Evolutionary conservation across 2,888 invertebrate species (phyloP), one percentile per base, ranked within the genome.

Genomic region (Zelleria hepariella): DNA sequence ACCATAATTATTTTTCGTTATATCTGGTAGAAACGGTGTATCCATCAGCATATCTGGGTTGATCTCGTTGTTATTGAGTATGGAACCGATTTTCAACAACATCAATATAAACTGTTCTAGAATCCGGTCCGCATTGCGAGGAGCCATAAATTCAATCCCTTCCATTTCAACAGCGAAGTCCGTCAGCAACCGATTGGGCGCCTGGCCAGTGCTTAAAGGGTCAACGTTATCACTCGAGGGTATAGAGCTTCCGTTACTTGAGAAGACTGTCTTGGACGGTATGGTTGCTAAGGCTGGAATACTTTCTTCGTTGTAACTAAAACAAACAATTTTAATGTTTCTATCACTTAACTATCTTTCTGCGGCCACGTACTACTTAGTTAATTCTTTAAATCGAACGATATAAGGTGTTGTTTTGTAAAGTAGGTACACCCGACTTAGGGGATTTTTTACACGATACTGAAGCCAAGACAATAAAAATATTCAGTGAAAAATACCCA

Each of bases 81-180:
- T 82, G n/a, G 68, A 72, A 58, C 75, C 71, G 59, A 88, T 80
- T 62, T 81, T 72, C 60, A 88, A 66, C 64, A 85, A 66, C 87
- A 88, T 87, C 20, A 82, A 61, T 32, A 75, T 77, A 62, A 88
- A 82, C 66, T 88, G 88, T 68, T 88, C 88, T 58, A 84, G 64
- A 65, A 88, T 81, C 1, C 88, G 79, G 66, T 88, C 88, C 20
- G 77, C 70, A 62, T 80, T 80, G 5, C 86, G 78, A 42, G 86
- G 86, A 59, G 82, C 67, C 10, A 10, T 10, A 7, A 54, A 8
- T 25, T 54, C 26, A 25, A 15, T 54, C n/a, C 26, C 54, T 21
- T 23, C 23, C 5, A 21, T 51, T 20, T 51, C 51, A 51, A 21
- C 4, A 2, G 8, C 8, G 7, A 23, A 8, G 5, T 51, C 51